A percentile compares a stretch with the other conserved stretches of the same genome.
Evolutionary conservation across 1,140 invertebrate genomes (phyloP).

Genomic region (Stegodyphus mimosarum): DNA sequence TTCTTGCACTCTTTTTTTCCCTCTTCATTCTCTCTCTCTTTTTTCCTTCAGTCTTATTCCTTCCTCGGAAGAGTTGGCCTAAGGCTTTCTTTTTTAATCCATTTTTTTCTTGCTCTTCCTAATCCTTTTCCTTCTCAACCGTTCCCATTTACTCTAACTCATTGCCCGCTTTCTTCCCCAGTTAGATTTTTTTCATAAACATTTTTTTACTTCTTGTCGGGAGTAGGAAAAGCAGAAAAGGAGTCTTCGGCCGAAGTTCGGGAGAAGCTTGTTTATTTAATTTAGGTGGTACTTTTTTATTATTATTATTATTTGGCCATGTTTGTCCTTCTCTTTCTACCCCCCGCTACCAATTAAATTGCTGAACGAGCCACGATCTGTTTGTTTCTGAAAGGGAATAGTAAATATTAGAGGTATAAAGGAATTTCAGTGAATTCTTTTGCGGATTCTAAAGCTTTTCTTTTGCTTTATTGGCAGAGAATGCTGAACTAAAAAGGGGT

Average conservation of each 20-base stretch:
- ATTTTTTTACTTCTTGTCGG: background rate
- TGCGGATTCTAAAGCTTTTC: no score
- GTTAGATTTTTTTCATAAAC: conserved; percentile 12
- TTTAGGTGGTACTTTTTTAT: background rate
- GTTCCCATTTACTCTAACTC: conserved; percentile 47
- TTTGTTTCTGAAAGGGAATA: background rate
- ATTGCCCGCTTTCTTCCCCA: conserved; percentile 31
- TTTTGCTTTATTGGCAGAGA: no score
- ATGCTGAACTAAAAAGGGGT: no score
- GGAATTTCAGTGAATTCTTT: no score
- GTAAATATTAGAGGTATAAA: no score
- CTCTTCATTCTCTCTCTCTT: background rate
- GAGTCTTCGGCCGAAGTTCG: background rate
- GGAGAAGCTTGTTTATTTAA: background rate
- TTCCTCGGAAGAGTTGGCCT: conserved; percentile 32
- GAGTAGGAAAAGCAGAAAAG: background rate
- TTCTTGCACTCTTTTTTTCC: conserved; percentile 12
- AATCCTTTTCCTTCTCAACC: conserved; percentile 44
- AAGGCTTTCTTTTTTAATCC: conserved; percentile 13
- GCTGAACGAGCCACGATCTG: background rate
- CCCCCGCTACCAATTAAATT: background rate
- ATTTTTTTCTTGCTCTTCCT: conserved; percentile 30
- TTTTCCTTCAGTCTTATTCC: background rate
- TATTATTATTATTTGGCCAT: background rate
- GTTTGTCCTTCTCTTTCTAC: background rate